Evolutionary conservation across 2,797 vertebrate genomes (phyloP).

Genomic region (Danio albolineatus): DNA sequence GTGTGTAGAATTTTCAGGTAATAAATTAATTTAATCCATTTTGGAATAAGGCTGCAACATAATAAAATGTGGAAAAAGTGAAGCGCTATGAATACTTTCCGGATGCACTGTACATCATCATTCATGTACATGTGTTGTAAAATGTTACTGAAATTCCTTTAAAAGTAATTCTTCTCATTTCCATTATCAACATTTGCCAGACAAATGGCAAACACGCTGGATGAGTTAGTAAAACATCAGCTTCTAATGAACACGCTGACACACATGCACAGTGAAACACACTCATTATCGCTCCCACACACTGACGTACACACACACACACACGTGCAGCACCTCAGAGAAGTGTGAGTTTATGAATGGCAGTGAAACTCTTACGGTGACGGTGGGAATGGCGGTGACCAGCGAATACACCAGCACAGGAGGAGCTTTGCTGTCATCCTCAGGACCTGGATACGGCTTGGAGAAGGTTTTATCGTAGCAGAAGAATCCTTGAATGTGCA

Average conservation of each 20-base stretch:
- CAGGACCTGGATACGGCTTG: constrained; percentile 89
- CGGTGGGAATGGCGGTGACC: constrained; percentile 88
- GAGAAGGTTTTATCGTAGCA: constrained; percentile 89
- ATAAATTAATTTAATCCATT: too few species aligned
- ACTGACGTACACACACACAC: neutral
- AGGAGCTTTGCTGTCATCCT: constrained; percentile 87
- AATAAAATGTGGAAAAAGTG: too few species aligned
- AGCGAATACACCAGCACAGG: constrained; percentile 91
- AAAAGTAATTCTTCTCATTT: neutral
- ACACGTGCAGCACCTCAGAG: constrained; percentile 34
- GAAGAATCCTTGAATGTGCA: constrained; percentile 93
- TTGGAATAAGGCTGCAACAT: too few species aligned
- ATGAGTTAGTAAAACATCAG: neutral
- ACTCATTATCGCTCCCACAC: constrained; percentile 26
- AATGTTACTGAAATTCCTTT: neutral
- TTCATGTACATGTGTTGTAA: too few species aligned
- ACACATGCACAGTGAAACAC: constrained; percentile 18
- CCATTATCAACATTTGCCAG: neutral
- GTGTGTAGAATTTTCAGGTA: too few species aligned
- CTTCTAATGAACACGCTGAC: neutral
- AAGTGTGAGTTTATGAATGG: constrained; percentile 41
- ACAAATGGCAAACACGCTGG: neutral
- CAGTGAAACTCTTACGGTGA: constrained; percentile 81
- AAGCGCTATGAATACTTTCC: too few species aligned
- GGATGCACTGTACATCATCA: too few species aligned